A percentile compares a stretch with the other conserved stretches of the same genome.
phyloP scores from a whole-genome alignment of 1,140 invertebrate species.

The Panagrolaimus sp. region DNA sequence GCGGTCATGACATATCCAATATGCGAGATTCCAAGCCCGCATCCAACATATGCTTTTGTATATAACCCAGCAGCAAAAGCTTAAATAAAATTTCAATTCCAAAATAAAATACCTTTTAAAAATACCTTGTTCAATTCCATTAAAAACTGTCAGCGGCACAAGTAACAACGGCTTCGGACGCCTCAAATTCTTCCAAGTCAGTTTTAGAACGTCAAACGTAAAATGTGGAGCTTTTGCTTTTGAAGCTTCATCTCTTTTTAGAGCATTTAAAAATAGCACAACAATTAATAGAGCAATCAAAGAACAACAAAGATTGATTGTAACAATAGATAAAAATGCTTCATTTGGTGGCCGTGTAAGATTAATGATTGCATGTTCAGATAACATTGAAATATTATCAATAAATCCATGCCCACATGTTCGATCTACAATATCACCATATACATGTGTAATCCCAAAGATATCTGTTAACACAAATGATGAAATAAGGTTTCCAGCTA shows the following conservation, averaged over 20 bases:
- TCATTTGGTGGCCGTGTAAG: constrained; percentile 71
- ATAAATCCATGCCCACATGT: constrained; percentile 54
- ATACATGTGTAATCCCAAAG: constrained; percentile 83
- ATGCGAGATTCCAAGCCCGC: constrained; percentile 77
- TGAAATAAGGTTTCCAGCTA: constrained; percentile 93
- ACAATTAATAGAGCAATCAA: constrained; percentile 77
- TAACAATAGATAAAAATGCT: constrained; percentile 68
- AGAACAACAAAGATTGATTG: constrained; percentile 82
- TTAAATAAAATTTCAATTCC: too few species aligned
- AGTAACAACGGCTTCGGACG: constrained; percentile 74
- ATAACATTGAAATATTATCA: constrained; percentile 29
- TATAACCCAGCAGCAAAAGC: constrained; percentile 89
- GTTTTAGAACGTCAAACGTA: constrained; percentile 40
- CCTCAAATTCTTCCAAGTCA: constrained; percentile 44
- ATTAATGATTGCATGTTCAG: constrained; percentile 52
- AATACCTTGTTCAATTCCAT: constrained; percentile 95
- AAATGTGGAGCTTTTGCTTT: constrained; percentile 36
- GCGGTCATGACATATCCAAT: constrained; percentile 87
- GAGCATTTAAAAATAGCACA: constrained; percentile 77
- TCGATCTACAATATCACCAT: constrained; percentile 84
- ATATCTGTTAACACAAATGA: constrained; percentile 68
- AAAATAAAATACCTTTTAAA: too few species aligned
- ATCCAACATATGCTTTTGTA: constrained; percentile 83
- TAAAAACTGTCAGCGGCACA: constrained; percentile 89
- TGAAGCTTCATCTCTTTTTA: constrained; percentile 66